Conservation (phyloP, 2,113 vertebrate genomes). For the Zeus faber region DNA sequence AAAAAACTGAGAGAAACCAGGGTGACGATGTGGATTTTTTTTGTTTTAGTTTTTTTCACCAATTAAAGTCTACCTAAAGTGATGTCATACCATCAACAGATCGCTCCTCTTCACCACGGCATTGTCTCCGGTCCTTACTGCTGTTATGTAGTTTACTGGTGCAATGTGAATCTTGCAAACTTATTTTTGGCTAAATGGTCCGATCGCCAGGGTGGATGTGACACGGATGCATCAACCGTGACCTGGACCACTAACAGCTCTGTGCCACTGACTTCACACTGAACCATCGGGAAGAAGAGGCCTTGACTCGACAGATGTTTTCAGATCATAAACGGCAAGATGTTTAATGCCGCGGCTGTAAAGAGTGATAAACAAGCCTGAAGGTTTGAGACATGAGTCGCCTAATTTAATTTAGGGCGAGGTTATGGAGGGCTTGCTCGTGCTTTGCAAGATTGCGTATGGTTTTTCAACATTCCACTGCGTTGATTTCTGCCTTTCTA, state of each 20-base stretch:
- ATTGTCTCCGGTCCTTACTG: too few relatives aligned
- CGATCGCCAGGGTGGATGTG: neutral
- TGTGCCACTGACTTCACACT: neutral
- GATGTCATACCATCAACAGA: too few relatives aligned
- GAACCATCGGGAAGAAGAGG: neutral
- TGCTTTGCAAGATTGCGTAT: too few relatives aligned
- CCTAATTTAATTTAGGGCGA: too few relatives aligned
- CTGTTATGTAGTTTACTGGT: neutral
- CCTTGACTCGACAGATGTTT: conserved; percentile 30
- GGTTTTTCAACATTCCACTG: conserved; percentile 6
- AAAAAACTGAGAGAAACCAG: conserved; percentile 30
- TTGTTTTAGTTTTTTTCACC: too few relatives aligned
- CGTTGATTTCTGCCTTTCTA: neutral
- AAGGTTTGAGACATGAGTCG: too few relatives aligned
- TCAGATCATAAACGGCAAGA: conserved; percentile 41
- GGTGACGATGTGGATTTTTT: too few relatives aligned
- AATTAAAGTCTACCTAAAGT: too few relatives aligned
- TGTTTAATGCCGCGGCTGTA: conserved; percentile 8
- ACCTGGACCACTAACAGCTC: neutral
- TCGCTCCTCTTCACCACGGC: too few relatives aligned
- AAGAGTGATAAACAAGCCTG: neutral
- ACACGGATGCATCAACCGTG: conserved; percentile 3
- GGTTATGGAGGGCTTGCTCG: too few relatives aligned
- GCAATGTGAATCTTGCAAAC: too few relatives aligned
- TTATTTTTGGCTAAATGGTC: too few relatives aligned